Base-by-base conservation (phyloP, 2,113 vertebrate species). In the Rousettus leschenaultii region DNA sequence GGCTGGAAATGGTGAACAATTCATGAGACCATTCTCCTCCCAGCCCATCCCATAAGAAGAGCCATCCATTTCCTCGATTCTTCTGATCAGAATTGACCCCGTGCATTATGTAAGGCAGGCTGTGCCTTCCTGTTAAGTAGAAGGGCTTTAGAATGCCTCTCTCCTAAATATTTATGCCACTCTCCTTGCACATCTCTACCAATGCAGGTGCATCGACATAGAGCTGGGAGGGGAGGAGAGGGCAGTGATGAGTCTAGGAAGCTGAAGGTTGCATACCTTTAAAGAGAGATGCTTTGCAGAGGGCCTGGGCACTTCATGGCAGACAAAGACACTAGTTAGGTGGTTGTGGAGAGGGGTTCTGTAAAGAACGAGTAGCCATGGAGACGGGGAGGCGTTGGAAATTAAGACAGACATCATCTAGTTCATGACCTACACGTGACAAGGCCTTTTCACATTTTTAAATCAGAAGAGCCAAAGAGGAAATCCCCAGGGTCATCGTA, bases 211-310 rank as follows among this genome's bases (percentile, higher is more conserved):
- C 22, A 86, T 77, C 55, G 45, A 7, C 48, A 24, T 1, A 13
- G 16, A 7, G 18, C 18, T 6, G 1, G 21, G 0, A 22, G 35
- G 1, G 26, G 0, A 22, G 35, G 16, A 40, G 2, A 85, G 48
- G 45, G 6, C 18, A 61, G 18, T 15, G 48, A 13, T 4, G 19
- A 26, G 30, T 71, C 35, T 35, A 2, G n/a, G 24, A 68, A 78
- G 43, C 33, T 18, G 18, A 35, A 86, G 16, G 35, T 45, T 6
- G 53, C n/a, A 21, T 2, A 19, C 18, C 16, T 61, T 43, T 65
- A 79, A 38, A 61, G 75, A 61, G 30, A 74, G 2, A 30, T 5
- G 21, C 8, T 55, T 84, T 40, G 13, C 38, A 43, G 78, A 26
- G 9, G 38, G 28, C 59, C 22, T 38, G 51, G 14, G 3, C 1